phyloP scores from a whole-genome alignment of 2,888 invertebrate genomes.

The Odontomyia ornata region DNA sequence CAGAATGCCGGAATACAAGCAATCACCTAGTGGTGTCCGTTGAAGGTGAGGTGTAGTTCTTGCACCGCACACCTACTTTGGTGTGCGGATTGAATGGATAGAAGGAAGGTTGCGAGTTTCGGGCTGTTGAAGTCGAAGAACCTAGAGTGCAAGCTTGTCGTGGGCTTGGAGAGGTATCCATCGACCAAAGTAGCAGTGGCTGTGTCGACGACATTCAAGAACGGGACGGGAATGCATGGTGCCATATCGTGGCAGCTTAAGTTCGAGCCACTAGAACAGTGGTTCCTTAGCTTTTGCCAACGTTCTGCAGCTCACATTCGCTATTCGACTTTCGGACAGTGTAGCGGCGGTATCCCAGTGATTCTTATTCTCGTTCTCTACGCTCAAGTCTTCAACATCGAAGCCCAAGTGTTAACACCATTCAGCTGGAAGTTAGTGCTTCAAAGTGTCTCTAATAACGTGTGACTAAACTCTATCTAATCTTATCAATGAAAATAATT shows the following conservation, averaged over 20 bases:
- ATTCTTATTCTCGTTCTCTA: neutral
- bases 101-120: neutral
- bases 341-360: slow-evolving; percentile 24
- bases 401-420: neutral
- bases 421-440: neutral
- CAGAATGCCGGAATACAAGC: neutral
- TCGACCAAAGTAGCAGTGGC: slow-evolving; percentile 1
- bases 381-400: slow-evolving; percentile 1
- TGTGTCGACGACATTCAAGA: slow-evolving; percentile 29
- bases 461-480: too few species aligned
- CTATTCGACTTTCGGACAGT: slow-evolving; percentile 45
- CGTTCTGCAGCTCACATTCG: slow-evolving; percentile 46
- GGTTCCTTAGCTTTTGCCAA: slow-evolving; percentile 44
- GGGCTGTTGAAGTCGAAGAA: neutral
- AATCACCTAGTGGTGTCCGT: neutral
- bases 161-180: neutral
- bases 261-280: slow-evolving; percentile 29
- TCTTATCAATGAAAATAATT: too few species aligned
- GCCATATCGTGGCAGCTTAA: slow-evolving; percentile 39
- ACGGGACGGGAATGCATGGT: slow-evolving; percentile 23
- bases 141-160: neutral
- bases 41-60: slow-evolving; percentile 3
- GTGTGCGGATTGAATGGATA: neutral
- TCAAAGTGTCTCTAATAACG: neutral
- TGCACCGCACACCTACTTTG: slow-evolving; percentile 23